Base-by-base conservation (phyloP, 2,113 vertebrate genomes). In the Raja brachyura region DNA sequence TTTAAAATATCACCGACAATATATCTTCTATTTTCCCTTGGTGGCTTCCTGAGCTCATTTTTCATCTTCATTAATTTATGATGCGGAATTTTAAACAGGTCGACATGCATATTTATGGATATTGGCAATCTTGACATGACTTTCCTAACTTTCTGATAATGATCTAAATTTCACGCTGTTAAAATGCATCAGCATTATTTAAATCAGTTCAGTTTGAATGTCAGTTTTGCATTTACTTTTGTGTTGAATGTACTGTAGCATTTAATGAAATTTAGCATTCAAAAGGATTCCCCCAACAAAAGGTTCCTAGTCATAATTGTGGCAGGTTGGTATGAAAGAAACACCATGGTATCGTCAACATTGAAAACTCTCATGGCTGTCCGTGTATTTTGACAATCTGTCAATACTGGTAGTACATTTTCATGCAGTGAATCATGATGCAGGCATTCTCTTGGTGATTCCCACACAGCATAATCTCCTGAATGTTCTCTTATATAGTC, bases 91-190 rank as follows among this genome's bases (percentile, higher is more conserved):
- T 92, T 48, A 92, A 92, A 54, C 39, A 74, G 18, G 4, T 14
- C n/a, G n/a, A 88, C 61, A 73, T 92, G 22, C 90, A 70, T 70
- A 73, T 92, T 92, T 92, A 74, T 92, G 88, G 61, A 73, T 92
- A 54, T 92, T 92, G 10, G 18, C 33, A 63, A 63, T 86, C 13
- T 86, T 63, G 28, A 31, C 48, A 85, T 85, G 54, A 59, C 25
- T 59, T 85, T 59, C 10, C 83, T 86, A 28, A 63, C 83, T 86
- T 18, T 61, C 16, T 61, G 61, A 61, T 86, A 61, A 63, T 63
- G 56, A 63, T 86, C 61, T 86, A 86, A 86, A 14, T 14, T 13
- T 28, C 56, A 61, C n/a, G 16, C 28, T 86, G 83, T 28, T 59
- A 86, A 86, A 63, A 63, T 85, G 81, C 81, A 28, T 28, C 81